Base-by-base conservation (phyloP, 2,888 invertebrate species). In the Agrenia bidenticulata region DNA sequence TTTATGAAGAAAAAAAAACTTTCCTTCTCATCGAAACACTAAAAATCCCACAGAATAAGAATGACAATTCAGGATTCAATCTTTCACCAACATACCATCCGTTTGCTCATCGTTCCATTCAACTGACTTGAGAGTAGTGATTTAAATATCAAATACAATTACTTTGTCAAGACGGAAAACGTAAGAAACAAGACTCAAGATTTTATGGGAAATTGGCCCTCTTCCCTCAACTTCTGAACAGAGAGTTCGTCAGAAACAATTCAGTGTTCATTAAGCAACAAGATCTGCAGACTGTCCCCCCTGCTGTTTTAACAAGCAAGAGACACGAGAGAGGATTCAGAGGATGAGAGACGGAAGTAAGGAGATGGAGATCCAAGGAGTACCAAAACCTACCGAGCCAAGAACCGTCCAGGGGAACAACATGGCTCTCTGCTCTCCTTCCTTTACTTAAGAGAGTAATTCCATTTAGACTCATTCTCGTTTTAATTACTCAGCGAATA, bases 401-500 rank as follows among this genome's bases (percentile, higher is more conserved):
- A 11, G 5, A 32, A 32, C 32, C 5, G 32, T 32, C 32, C 5
- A 32, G 61, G 53, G 58, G 56, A 56, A 61, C 61, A 65, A 61
- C 61, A 50, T 26, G 21, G 53, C 37, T 39, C n/a, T n/a, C n/a
- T 50, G 39, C 27, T 37, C 51, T 15, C 32, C 39, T 24, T 53
- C 39, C 32, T 50, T 57, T 39, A 49, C 19, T 27, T 7, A 41
- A 49, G 15, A 65, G 64, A 70, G 65, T 70, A 68, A 68, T 68
- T 73, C 73, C 73, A 70, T 70, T 73, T 70, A 59, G 68, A 69
- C 61, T 39, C 69, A 65, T 69, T 67, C 70, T 64, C 66, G 50
- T 73, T 73, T 73, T 73, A 73, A 73, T 73, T 73, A 73, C 70
- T 73, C 63, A 60, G 60, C 58, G 69, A 70, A 70, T 70, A 70